Base-by-base conservation (phyloP, 2,888 invertebrate genomes). In the Cecidostiba fungosa region DNA sequence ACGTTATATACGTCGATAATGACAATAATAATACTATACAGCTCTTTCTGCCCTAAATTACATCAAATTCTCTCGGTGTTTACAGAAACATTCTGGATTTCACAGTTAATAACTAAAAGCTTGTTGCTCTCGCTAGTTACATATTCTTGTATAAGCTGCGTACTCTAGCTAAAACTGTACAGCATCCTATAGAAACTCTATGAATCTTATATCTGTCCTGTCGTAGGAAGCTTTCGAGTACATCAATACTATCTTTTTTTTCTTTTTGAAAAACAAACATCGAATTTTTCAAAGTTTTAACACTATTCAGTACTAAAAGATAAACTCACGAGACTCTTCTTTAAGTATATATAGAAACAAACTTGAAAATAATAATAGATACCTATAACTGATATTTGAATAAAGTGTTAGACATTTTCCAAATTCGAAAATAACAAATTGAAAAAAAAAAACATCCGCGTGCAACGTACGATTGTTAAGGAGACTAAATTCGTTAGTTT, bases 151-250 rank as follows among this genome's bases (percentile, higher is more conserved):
- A 47, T 62, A 59, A 43, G 39, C 36, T 79, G 29, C 62, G 26
- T 26, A 26, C 32, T 66, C 62, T 78, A 77, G 62, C 43, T 26
- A 70, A 69, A 50, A 76, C 77, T 83, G 78, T 78, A 77, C 72
- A 73, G 62, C 78, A 19, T 82, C 47, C 19, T 73, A 77, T 59
- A 73, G 66, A 83, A 78, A 59, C 39, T 77, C 66, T 74, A 36
- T 82, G 14, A 77, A 83, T 69, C 69, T 59, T 66, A 29, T 16
- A 50, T 74, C 72, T 83, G 12, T 54, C 26, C 84, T 79, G 54
- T 79, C 84, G 84, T 84, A 84, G 74, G 72, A 78, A 74, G 79
- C 84, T 84, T 84, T 78, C 23, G 26, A 79, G n/a, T 79, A 79
- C 32, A 39, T 74, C 23, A 19, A 54, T 73, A 50, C 59, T 73